Percentiles rank a stretch among this genome's conserved stretches.
Evolutionary conservation across 2,888 invertebrate genomes (phyloP).

Genomic region (Ellobium chinense): DNA sequence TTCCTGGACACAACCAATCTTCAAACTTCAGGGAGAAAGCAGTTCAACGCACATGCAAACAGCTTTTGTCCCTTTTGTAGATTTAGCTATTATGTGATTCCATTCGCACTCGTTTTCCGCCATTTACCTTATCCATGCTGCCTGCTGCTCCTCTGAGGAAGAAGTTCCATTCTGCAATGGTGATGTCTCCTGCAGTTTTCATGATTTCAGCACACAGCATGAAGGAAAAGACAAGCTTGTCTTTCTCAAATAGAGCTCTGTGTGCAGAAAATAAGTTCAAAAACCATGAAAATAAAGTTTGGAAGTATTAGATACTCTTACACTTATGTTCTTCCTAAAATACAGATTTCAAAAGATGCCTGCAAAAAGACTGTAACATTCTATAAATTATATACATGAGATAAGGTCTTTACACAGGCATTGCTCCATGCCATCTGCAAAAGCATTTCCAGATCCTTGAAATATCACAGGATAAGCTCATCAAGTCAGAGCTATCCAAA

Average conservation of each 20-base stretch:
- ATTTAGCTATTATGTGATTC: too few species aligned
- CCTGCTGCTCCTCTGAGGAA: slow-evolving; percentile 85
- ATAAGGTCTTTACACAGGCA: too few species aligned
- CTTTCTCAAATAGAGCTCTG: slow-evolving; percentile 77
- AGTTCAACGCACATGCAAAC: too few species aligned
- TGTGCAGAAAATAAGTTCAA: background rate
- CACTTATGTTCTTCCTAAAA: background rate
- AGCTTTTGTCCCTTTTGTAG: too few species aligned
- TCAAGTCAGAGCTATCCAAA: too few species aligned
- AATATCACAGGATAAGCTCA: too few species aligned
- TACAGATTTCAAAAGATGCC: background rate
- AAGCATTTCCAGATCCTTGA: too few species aligned
- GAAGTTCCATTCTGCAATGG: slow-evolving; percentile 86
- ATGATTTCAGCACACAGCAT: slow-evolving; percentile 89
- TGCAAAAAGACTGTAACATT: background rate
- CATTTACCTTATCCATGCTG: slow-evolving; percentile 66
- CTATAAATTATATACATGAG: background rate
- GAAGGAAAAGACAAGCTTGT: slow-evolving; percentile 81
- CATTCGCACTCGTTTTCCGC: too few species aligned
- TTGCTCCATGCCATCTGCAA: too few species aligned
- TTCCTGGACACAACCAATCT: too few species aligned
- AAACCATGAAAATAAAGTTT: background rate
- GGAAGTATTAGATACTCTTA: too few species aligned
- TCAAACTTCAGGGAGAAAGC: too few species aligned
- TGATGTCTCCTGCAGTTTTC: slow-evolving; percentile 83